Percentiles rank a stretch among this genome's conserved stretches.
Conservation (phyloP, 2,113 vertebrate genomes). For the Delphinus delphis region DNA sequence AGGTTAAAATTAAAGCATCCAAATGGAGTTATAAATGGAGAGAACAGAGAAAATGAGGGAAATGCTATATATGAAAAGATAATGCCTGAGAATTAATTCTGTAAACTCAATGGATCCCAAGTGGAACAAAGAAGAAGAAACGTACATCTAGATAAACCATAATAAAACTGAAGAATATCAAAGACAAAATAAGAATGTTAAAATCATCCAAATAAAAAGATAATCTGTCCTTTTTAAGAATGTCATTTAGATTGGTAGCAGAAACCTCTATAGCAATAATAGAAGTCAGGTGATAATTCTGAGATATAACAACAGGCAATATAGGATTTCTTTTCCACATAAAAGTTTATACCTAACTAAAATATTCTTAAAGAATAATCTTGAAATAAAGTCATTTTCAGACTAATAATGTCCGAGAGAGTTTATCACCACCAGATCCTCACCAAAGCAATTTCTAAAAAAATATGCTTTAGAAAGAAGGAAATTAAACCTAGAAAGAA, state of each 20-base stretch:
- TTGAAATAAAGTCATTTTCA: not conserved
- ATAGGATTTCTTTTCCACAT: not conserved
- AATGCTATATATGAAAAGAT: not conserved
- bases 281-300: not conserved
- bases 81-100: not conserved
- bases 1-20: not conserved
- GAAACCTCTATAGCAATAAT: not conserved
- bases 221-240: not conserved
- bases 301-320: not conserved
- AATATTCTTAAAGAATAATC: not conserved
- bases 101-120: not conserved
- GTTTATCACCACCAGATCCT: not conserved
- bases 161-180: not conserved
- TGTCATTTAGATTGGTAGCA: not conserved
- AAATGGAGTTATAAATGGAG: not conserved
- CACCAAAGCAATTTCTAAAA: not conserved
- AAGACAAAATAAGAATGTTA: not conserved
- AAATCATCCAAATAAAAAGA: not conserved
- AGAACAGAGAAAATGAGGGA: not conserved
- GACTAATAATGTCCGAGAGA: not conserved
- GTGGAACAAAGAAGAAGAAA: not conserved
- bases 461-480: not conserved
- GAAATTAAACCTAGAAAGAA: not conserved
- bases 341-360: not conserved
- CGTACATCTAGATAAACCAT: not conserved